phyloP scores from a whole-genome alignment of 2,113 vertebrate species.

The Urocitellus parryii region DNA sequence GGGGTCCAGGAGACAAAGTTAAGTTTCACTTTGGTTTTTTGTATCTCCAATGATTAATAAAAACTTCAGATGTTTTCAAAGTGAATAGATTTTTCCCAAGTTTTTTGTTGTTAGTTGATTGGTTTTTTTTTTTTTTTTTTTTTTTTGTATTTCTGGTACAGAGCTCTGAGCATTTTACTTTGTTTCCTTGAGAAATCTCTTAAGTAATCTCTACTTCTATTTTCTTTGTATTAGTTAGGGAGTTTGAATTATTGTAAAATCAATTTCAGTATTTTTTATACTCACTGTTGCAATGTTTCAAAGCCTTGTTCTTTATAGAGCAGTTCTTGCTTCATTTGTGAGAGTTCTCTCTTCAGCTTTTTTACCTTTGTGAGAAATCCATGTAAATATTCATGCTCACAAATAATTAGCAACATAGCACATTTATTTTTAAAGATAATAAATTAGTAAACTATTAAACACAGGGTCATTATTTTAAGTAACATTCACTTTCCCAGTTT shows the following conservation, averaged over 20 bases:
- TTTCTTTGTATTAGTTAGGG: conserved; percentile 44
- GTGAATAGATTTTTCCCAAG: neutral
- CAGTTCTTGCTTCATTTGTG: conserved; percentile 93
- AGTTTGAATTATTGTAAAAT: conserved; percentile 58
- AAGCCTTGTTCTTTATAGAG: conserved; percentile 93
- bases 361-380: conserved; percentile 89
- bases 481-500: neutral
- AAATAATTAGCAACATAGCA: neutral
- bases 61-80: conserved; percentile 16
- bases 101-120: neutral
- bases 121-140: neutral
- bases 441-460: conserved; percentile 31
- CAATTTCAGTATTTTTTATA: conserved; percentile 80
- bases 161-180: neutral
- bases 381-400: conserved; percentile 73
- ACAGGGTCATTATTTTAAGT: neutral
- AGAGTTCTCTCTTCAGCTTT: conserved; percentile 92
- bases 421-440: neutral
- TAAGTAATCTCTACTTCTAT: conserved; percentile 3
- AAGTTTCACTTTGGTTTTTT: neutral
- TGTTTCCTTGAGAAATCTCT: conserved; percentile 15
- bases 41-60: neutral
- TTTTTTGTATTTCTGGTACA: neutral
- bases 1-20: neutral
- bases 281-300: conserved; percentile 93